These are phyloP conservation scores for Zeus faber DNA, from an alignment of 2,113 vertebrate genomes.

Conservation along the genomic window DNA sequence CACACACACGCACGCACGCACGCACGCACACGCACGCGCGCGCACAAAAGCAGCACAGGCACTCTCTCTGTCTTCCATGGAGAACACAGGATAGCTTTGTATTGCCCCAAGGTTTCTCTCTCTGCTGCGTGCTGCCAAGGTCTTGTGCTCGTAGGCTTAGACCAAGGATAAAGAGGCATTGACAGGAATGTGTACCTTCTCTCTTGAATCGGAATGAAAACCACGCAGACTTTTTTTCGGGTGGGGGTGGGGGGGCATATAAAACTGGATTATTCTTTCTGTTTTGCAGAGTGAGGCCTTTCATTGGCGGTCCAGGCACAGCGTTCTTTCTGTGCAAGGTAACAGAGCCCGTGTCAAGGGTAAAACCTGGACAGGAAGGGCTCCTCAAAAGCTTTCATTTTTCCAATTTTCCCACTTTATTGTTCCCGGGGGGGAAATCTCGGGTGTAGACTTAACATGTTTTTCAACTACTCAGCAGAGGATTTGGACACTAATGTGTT, in stretches of 20 bases:
- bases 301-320: background rate
- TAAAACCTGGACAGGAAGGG: too few relatives aligned
- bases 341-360: slow-evolving; percentile 12
- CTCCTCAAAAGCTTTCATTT: too few relatives aligned
- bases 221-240: slow-evolving; percentile 9
- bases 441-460: too few relatives aligned
- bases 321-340: slow-evolving; percentile 12
- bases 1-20: slow-evolving; percentile 10
- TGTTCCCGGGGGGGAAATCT: too few relatives aligned
- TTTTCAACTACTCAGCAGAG: too few relatives aligned
- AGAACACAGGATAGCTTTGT: slow-evolving; percentile 62
- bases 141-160: slow-evolving; percentile 33
- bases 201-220: slow-evolving; percentile 22
- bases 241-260: too few relatives aligned
- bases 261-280: slow-evolving; percentile 2
- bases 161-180: slow-evolving; percentile 45
- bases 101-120: slow-evolving; percentile 36
- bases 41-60: slow-evolving; percentile 32
- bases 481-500: too few relatives aligned
- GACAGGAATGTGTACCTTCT: slow-evolving; percentile 22
- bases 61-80: slow-evolving; percentile 36
- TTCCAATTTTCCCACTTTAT: too few relatives aligned
- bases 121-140: slow-evolving; percentile 25
- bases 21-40: slow-evolving; percentile 29
- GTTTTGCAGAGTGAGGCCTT: background rate